phyloP scores from a whole-genome alignment of 1,140 invertebrate genomes.

The Macrobrachium rosenbergii region DNA sequence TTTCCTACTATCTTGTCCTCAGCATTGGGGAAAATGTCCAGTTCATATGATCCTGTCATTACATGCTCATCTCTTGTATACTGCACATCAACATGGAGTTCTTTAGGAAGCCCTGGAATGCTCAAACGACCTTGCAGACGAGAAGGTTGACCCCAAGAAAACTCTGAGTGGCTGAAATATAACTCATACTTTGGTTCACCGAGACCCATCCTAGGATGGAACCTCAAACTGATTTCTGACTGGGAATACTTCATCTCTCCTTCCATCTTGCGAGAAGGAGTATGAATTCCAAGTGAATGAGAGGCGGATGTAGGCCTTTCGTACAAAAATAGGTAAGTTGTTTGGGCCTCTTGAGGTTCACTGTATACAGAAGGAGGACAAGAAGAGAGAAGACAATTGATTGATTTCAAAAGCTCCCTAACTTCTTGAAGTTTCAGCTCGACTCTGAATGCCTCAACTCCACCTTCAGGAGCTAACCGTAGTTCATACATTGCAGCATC shows the following conservation, averaged over 20 bases:
- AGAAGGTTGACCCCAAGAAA: background rate
- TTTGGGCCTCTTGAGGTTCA: no score
- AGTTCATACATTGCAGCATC: no score
- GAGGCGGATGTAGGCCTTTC: background rate
- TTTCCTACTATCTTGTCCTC: constrained; percentile 36
- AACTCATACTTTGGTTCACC: constrained; percentile 40
- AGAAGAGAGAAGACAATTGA: no score
- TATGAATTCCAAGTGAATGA: background rate
- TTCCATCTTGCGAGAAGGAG: constrained; percentile 1
- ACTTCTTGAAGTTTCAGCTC: no score
- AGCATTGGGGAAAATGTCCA: constrained; percentile 43
- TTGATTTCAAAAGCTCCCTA: no score
- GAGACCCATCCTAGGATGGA: constrained; percentile 23
- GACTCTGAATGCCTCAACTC: no score
- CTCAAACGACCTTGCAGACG: constrained; percentile 12
- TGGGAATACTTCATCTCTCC: background rate
- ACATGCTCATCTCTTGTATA: background rate
- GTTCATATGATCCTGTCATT: constrained; percentile 17
- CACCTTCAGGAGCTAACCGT: no score
- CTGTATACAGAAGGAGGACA: no score
- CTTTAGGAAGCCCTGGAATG: constrained; percentile 35
- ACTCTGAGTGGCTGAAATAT: background rate
- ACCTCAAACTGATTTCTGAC: background rate
- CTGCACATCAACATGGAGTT: constrained; percentile 13
- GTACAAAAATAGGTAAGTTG: no score